Evolutionary conservation across 2,113 vertebrate species (phyloP).

Genomic region (Baryphthengus martii): DNA sequence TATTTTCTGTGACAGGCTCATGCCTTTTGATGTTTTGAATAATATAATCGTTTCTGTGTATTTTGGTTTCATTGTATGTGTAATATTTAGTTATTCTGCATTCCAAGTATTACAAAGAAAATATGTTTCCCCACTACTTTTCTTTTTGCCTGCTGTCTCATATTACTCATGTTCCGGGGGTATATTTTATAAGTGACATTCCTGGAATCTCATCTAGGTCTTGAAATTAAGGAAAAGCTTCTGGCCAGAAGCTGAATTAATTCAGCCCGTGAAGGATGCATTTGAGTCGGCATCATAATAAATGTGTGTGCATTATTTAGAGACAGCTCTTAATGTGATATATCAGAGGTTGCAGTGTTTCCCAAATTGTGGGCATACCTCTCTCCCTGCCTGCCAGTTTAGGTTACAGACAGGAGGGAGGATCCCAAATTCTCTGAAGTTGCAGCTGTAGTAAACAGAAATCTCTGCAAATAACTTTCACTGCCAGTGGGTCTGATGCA

Average conservation of each 20-base stretch:
- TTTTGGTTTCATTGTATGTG: background rate
- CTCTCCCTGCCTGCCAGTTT: background rate
- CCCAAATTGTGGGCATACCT: background rate
- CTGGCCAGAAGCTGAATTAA: background rate
- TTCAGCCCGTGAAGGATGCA: background rate
- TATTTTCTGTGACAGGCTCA: background rate
- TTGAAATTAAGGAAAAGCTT: background rate
- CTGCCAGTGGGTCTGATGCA: background rate
- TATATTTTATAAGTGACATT: background rate
- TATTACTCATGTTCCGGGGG: background rate
- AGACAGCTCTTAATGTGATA: background rate
- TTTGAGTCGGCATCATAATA: background rate
- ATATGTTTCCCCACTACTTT: background rate
- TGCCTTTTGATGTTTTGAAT: background rate
- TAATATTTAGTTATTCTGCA: background rate
- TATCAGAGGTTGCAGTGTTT: background rate
- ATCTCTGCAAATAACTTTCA: background rate
- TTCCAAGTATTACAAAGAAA: background rate
- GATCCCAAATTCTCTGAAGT: background rate
- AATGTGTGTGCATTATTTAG: background rate
- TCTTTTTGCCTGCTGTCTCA: background rate
- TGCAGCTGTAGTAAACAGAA: background rate
- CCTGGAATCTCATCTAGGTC: background rate
- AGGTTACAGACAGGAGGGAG: background rate
- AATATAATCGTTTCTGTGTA: background rate